These are phyloP conservation scores for Helobdella robusta DNA, from an alignment of 2,888 invertebrate genomes.

Conservation along the genomic window DNA sequence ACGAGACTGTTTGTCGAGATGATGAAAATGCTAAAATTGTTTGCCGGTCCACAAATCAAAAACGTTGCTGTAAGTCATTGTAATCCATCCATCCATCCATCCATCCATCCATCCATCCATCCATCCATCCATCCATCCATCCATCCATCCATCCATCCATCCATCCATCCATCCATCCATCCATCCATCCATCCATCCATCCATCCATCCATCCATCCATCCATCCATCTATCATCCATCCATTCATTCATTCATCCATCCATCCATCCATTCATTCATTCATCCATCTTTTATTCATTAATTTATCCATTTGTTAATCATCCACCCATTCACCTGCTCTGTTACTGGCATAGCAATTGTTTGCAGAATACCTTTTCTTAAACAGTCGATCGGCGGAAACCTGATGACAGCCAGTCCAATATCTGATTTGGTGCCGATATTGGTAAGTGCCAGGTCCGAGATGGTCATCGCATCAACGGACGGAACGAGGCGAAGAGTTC, in stretches of 20 bases:
- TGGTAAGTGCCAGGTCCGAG: constrained; percentile 62
- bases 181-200: too few species aligned
- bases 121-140: background rate
- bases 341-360: too few species aligned
- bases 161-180: too few species aligned
- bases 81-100: constrained; percentile 13
- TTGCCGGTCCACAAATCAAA: constrained; percentile 86
- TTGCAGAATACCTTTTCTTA: constrained; percentile 21
- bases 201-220: too few species aligned
- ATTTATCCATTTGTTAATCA: too few species aligned
- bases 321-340: too few species aligned
- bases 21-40: constrained; percentile 78
- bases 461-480: constrained; percentile 39
- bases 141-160: background rate
- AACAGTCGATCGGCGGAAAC: constrained; percentile 74
- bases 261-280: too few species aligned
- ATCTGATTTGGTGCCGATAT: constrained; percentile 84
- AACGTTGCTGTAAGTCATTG: constrained; percentile 64
- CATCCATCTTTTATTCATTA: too few species aligned
- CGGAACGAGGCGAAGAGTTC: constrained; percentile 50
- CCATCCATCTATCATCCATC: too few species aligned
- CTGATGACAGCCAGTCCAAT: constrained; percentile 91
- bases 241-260: too few species aligned
- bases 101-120: background rate
- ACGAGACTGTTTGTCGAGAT: constrained; percentile 54